A percentile compares a stretch with the other conserved stretches of the same genome.
Conservation (phyloP, 1,140 invertebrate genomes). For the Drosophila fuyamai region DNA sequence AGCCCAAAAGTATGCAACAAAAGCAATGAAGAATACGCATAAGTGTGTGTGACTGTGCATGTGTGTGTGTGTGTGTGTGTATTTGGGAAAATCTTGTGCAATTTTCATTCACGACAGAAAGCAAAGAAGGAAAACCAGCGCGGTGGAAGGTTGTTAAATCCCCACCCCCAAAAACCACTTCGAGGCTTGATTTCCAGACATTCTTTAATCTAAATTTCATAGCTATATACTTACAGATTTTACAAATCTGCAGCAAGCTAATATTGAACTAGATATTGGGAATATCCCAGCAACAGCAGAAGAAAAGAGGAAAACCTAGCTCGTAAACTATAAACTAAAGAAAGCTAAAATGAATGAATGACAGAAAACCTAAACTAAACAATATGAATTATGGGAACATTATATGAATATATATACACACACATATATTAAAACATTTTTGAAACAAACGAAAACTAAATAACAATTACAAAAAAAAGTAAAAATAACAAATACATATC, state of each 20-base stretch:
- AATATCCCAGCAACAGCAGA: conserved; percentile 18
- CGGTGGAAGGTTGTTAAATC: conserved; percentile 36
- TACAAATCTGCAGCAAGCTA: conserved; percentile 33
- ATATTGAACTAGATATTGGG: conserved; percentile 33
- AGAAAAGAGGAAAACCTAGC: conserved; percentile 46
- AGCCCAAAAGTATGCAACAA: conserved; percentile 49
- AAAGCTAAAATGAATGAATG: conserved; percentile 47
- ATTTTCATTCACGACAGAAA: conserved; percentile 27
- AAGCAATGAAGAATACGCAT: conserved; percentile 54
- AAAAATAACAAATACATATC: conserved; percentile 84
- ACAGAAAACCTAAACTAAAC: conserved; percentile 64
- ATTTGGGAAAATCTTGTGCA: conserved; percentile 36
- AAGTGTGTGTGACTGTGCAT: conserved; percentile 23
- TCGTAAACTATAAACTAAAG: conserved; percentile 59
- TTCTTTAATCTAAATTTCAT: conserved; percentile 56
- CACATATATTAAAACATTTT: conserved; percentile 62
- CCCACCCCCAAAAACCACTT: conserved; percentile 32
- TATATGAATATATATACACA: conserved; percentile 68
- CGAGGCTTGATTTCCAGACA: conserved; percentile 56
- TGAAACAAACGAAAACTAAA: conserved; percentile 48
- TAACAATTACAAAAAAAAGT: conserved; percentile 54
- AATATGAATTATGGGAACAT: conserved; percentile 85
- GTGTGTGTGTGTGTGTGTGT: conserved; percentile 30
- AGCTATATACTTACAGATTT: conserved; percentile 48
- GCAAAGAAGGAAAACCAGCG: conserved; percentile 33